phyloP scores from a whole-genome alignment of 2,113 vertebrate genomes.

The Marmota flaviventris region DNA sequence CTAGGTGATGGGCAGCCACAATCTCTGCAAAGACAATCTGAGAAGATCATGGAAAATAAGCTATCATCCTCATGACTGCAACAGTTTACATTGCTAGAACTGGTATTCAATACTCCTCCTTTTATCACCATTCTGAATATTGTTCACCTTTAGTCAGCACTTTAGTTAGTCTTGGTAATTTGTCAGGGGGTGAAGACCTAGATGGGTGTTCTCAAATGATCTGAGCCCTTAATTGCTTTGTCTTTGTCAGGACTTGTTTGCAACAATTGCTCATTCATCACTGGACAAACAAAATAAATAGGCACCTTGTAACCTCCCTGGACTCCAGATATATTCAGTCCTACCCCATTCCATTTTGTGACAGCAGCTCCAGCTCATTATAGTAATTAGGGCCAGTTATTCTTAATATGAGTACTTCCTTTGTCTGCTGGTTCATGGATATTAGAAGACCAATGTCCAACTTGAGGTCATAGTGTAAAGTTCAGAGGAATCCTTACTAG shows the following conservation, averaged over 20 bases:
- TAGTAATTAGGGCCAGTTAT: background rate
- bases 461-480: background rate
- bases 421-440: background rate
- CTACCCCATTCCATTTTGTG: background rate
- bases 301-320: background rate
- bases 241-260: background rate
- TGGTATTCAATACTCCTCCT: background rate
- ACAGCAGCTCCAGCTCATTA: background rate
- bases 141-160: background rate
- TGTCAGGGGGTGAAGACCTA: background rate
- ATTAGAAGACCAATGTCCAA: background rate
- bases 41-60: background rate
- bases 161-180: conserved; percentile 36
- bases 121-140: background rate
- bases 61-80: background rate
- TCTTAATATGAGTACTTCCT: background rate
- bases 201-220: background rate
- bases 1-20: background rate
- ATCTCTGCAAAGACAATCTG: background rate
- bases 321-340: background rate
- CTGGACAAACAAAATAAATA: background rate
- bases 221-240: conserved; percentile 2
- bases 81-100: background rate
- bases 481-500: background rate
- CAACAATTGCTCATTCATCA: background rate